Evolutionary conservation across 2,113 vertebrate genomes (phyloP).

Genomic region (Paralichthys olivaceus): DNA sequence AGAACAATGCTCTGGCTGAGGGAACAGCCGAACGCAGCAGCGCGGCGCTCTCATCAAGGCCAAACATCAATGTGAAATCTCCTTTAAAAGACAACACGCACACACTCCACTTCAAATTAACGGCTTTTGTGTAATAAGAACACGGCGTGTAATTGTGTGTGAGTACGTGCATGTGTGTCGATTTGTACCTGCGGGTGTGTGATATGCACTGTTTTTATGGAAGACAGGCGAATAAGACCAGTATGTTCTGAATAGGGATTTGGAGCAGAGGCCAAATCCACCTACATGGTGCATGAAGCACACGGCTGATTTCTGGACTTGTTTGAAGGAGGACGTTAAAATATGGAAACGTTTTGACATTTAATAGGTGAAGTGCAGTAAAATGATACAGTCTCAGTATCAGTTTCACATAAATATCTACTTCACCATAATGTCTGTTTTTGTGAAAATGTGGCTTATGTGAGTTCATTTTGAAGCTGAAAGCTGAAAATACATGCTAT

Average conservation of each 20-base stretch:
- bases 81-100: constrained; percentile 47
- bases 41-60: constrained; percentile 75
- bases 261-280: constrained; percentile 39
- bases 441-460: neutral
- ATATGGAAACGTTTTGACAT: constrained; percentile 15
- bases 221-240: constrained; percentile 20
- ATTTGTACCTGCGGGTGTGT: constrained; percentile 44
- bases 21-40: constrained; percentile 65
- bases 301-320: constrained; percentile 35
- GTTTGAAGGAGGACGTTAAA: constrained; percentile 34
- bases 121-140: constrained; percentile 52
- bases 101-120: constrained; percentile 53
- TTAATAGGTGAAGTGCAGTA: neutral
- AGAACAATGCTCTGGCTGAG: constrained; percentile 81
- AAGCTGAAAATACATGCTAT: too few species aligned
- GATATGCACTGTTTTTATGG: constrained; percentile 18
- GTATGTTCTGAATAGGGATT: constrained; percentile 11
- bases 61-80: constrained; percentile 70
- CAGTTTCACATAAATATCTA: neutral
- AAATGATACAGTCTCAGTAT: neutral
- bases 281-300: constrained; percentile 17
- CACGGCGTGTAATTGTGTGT: constrained; percentile 10
- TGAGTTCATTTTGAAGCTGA: neutral
- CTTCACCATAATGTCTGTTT: neutral
- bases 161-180: constrained; percentile 21